Evolutionary conservation across 2,888 invertebrate species (phyloP), one percentile per base, ranked within the genome.

Genomic region (Atherix ibis): DNA sequence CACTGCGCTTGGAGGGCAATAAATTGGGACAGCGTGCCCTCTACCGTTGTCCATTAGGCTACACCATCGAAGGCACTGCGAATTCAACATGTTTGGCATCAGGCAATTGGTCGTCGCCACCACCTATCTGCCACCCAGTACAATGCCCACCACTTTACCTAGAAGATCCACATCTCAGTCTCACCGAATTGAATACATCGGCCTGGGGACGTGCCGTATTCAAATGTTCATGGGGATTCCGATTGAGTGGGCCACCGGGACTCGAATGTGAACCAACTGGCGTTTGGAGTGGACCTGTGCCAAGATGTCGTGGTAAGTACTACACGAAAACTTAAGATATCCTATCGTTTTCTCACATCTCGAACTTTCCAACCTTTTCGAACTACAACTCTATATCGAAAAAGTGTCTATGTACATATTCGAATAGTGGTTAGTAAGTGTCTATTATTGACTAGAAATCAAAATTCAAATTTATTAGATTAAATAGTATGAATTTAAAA

Each of bases 151-250:
- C 70, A 32, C 61, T 85, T 40, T 69, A 70, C 36, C 61, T 76
- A 5, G 64, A 71, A 28, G 79, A 80, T 46, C 71, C 78, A 0
- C 78, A 79, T 52, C 65, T 87, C 30, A 74, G 73, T 49, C 63
- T 85, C 42, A 68, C 79, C 39, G 82, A 83, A 50, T 73, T 81
- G 56, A 84, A 85, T 62, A 75, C 81, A 39, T 81, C 78, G 46
- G 80, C 74, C 48, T 83, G 83, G 34, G 83, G 83, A 5, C 70
- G 76, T 33, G 82, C 81, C 10, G 70, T 79, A 45, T 88, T 87
- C 64, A 72, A 75, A 43, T 88, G 88, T 53, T 72, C 82, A 41
- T 83, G 82, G 77, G 85, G 87, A 36, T 82, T 84, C 56, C 68
- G 73, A 40, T 67, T 88, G 33, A 66, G 69, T 33, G 88, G 87